Evolutionary conservation across 2,797 vertebrate genomes (phyloP).

Genomic region (Artibeus lituratus): DNA sequence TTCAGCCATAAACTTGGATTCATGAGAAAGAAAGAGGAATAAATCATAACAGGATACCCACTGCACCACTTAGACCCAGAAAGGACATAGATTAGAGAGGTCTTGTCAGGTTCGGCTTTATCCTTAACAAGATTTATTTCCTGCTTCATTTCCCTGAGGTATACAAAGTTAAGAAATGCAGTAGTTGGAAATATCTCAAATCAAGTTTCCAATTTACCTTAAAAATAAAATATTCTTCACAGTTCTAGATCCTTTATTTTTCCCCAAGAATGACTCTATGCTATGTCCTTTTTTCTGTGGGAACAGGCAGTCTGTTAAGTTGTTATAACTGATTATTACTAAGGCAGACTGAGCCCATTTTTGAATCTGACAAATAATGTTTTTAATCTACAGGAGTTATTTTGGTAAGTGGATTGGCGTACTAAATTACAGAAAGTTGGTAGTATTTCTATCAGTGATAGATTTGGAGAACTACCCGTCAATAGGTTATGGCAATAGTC

Average conservation of each 20-base stretch:
- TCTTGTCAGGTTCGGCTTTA: neutral
- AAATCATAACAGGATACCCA: neutral
- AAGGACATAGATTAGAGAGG: neutral
- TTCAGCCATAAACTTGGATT: neutral
- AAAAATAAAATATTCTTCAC: neutral
- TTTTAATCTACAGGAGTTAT: conserved; percentile 3
- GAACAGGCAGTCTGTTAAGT: neutral
- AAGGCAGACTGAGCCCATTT: neutral
- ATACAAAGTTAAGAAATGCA: conserved; percentile 19
- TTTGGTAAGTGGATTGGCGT: conserved; percentile 26
- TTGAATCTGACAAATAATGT: neutral
- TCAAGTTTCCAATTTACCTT: neutral
- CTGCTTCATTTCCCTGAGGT: conserved; percentile 21
- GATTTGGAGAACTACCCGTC: neutral
- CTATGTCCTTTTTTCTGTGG: neutral
- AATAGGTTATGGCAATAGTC: neutral
- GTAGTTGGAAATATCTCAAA: neutral
- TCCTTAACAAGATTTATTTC: neutral
- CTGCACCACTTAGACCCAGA: neutral
- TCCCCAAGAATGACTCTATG: neutral
- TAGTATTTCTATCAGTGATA: neutral
- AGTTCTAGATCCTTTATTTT: neutral
- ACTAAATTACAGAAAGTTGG: neutral
- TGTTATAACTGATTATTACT: neutral
- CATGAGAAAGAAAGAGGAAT: neutral